Conservation (phyloP, 2,888 invertebrate species). For the Adineta ricciae region DNA sequence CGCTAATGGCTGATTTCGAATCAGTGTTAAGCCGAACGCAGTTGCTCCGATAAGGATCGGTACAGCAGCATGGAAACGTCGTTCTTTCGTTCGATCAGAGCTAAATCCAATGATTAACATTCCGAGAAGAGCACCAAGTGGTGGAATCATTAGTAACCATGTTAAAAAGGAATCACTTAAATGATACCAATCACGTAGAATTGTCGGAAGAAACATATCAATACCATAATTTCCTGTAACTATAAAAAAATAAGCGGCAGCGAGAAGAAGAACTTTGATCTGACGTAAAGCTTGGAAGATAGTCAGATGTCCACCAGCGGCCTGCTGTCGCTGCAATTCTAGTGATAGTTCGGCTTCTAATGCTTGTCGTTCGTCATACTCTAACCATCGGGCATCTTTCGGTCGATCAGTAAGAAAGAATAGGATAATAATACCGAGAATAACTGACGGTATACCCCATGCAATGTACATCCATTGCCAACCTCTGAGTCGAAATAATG, state of each 20-base stretch:
- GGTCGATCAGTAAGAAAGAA: neutral
- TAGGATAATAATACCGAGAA: neutral
- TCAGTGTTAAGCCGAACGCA: neutral
- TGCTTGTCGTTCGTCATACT: neutral
- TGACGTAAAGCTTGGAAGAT: neutral
- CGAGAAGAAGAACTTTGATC: neutral
- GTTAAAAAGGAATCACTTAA: neutral
- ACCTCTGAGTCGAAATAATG: neutral
- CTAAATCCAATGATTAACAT: neutral
- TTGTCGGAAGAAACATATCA: neutral
- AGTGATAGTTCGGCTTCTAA: neutral
- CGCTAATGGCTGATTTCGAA: neutral
- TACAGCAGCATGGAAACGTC: conserved; percentile 4
- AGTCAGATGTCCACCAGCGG: neutral
- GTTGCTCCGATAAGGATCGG: neutral
- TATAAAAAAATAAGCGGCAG: conserved; percentile 1
- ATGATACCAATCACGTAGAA: conserved; percentile 12
- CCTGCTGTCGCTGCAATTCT: neutral
- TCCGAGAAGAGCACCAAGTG: neutral
- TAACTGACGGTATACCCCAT: neutral
- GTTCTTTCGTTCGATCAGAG: conserved; percentile 6
- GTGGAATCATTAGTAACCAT: conserved; percentile 9
- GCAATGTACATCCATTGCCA: conserved; percentile 17
- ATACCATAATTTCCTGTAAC: conserved; percentile 18
- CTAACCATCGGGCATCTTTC: neutral